These are phyloP conservation scores for Oriolus oriolus DNA, from an alignment of 2,113 vertebrate species.

Conservation along the genomic window DNA sequence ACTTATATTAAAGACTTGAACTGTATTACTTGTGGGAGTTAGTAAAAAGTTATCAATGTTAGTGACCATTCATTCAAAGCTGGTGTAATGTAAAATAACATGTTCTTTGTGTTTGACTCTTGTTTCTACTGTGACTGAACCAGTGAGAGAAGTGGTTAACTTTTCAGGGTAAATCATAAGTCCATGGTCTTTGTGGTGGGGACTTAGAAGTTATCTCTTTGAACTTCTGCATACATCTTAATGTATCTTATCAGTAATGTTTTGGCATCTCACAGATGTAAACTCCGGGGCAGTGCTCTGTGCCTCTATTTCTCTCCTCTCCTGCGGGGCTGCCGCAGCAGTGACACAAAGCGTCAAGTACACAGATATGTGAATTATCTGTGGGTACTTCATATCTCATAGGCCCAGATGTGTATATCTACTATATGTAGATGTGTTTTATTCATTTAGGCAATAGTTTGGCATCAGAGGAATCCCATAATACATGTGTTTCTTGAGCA, in stretches of 20 bases:
- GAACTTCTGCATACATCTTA: background rate
- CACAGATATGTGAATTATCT: background rate
- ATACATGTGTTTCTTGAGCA: background rate
- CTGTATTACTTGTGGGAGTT: background rate
- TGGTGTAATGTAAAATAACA: background rate
- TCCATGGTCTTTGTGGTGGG: background rate
- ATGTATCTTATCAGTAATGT: background rate
- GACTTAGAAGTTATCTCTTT: background rate
- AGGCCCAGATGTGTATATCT: background rate
- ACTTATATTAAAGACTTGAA: background rate
- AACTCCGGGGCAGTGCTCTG: background rate
- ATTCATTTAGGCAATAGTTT: background rate
- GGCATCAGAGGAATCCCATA: background rate
- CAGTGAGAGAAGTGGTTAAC: background rate
- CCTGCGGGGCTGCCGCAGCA: background rate
- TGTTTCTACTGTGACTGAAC: background rate
- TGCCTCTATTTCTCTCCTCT: background rate
- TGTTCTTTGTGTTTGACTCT: background rate
- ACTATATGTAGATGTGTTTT: background rate
- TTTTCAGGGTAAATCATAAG: background rate
- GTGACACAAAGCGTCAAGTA: background rate
- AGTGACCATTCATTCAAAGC: background rate
- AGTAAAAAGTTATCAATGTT: background rate
- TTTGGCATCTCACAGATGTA: background rate
- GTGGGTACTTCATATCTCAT: background rate